Conservation (phyloP, 2,888 invertebrate genomes). For the Caenorhabditis sp. region DNA sequence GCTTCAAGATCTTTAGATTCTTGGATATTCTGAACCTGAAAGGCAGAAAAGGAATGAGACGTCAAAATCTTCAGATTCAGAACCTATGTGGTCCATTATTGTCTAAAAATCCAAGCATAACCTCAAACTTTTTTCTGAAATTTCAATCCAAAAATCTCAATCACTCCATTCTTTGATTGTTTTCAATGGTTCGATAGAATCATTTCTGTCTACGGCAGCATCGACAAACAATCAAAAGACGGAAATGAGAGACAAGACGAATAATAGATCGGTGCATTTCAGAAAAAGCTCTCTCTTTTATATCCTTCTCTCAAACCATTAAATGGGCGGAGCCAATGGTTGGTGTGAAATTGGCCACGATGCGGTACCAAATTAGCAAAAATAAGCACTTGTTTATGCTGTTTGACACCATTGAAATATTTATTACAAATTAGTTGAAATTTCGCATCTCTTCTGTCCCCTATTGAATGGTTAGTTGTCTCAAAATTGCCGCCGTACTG, state of each 20-base stretch:
- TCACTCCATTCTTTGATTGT: slow-evolving; percentile 49
- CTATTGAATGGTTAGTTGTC: slow-evolving; percentile 38
- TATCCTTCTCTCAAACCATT: too few species aligned
- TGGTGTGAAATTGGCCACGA: slow-evolving; percentile 22
- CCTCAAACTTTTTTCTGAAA: too few species aligned
- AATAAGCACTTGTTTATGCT: background rate
- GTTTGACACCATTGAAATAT: slow-evolving; percentile 12
- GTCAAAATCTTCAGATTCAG: too few species aligned
- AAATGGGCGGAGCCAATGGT: slow-evolving; percentile 1
- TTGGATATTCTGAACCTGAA: too few species aligned
- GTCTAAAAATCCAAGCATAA: too few species aligned
- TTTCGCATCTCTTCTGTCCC: background rate
- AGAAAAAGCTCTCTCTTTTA: too few species aligned
- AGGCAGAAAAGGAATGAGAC: too few species aligned
- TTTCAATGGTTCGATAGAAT: slow-evolving; percentile 43
- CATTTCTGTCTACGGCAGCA: slow-evolving; percentile 38
- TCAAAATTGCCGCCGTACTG: slow-evolving; percentile 25
- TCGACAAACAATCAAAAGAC: slow-evolving; percentile 61
- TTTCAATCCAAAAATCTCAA: slow-evolving; percentile 1
- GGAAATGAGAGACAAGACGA: slow-evolving; percentile 24
- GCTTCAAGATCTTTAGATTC: too few species aligned
- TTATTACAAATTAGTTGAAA: slow-evolving; percentile 52
- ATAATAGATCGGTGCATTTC: too few species aligned
- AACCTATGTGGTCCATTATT: too few species aligned
- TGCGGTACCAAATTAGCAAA: slow-evolving; percentile 3